Evolutionary conservation across 2,113 vertebrate genomes (phyloP), one percentile per base, ranked within the genome.

Genomic region (Toxostoma redivivum): DNA sequence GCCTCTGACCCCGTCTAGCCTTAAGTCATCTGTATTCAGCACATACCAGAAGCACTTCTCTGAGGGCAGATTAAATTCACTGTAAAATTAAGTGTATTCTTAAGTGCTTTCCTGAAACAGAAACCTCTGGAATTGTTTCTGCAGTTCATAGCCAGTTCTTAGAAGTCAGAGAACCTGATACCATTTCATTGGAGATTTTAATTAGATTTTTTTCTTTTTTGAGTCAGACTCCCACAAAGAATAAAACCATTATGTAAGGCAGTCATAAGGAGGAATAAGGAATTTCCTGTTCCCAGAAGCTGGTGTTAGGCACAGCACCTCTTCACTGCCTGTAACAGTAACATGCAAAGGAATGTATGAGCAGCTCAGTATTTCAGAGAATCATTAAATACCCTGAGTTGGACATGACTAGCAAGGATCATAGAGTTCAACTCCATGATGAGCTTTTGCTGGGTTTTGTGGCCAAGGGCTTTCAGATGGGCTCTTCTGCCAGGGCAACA

Each of bases 331-430:
- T 7, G 18, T 25, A 33, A 27, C n/a, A 38, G 21, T 6, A 33
- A 15, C 33, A 10, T 40, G 2, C 11, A 11, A 6, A 19, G 2
- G 37, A 54, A 23, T 1, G 3, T 12, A 0, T 2, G 3, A 37
- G 17, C 48, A 47, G 11, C 37, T 44, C 40, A 45, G 23, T 38
- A 33, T 33, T 90, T 33, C 35, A 42, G 28, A 48, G 64, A 56
- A 42, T 33, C 12, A 3, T 60, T 56, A 24, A 35, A 69, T 35
- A 2, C 5, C 25, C 11, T 33, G 22, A 42, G 12, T 3, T 70
- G 64, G 12, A 19, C 5, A 2, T 0, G 1, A 23, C 22, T 22
- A 35, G 1, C 18, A 17, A 23, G 7, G 22, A 28, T 42, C n/a
- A 31, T 22, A 0, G 1, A 69, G 40, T 48, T n/a, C 47, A 74